These are phyloP conservation scores for Natrix natrix DNA, from an alignment of 2,797 vertebrate species.

Conservation along the genomic window DNA sequence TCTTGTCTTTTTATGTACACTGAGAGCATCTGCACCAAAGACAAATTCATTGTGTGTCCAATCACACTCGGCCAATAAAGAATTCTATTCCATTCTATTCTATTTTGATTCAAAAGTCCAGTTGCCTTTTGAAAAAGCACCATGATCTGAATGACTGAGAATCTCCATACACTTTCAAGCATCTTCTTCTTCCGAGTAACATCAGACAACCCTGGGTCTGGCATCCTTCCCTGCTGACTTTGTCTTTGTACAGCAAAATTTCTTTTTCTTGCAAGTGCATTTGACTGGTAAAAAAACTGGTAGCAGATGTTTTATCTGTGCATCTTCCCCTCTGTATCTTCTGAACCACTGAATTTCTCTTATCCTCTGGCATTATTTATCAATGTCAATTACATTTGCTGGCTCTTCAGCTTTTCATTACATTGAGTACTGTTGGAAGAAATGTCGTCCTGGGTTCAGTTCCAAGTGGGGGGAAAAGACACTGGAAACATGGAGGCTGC, in stretches of 20 bases:
- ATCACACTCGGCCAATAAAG: too few relatives aligned
- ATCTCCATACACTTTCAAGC: not conserved
- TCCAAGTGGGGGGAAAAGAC: too few relatives aligned
- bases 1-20: too few relatives aligned
- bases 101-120: not conserved
- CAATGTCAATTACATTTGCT: slow-evolving; percentile 55
- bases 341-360: slow-evolving; percentile 23
- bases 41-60: too few relatives aligned
- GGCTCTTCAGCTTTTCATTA: slow-evolving; percentile 62
- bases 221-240: not conserved
- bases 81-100: too few relatives aligned
- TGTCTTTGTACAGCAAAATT: not conserved
- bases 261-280: slow-evolving; percentile 6
- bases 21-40: too few relatives aligned
- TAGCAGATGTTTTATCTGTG: slow-evolving; percentile 10
- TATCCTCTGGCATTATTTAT: slow-evolving; percentile 53
- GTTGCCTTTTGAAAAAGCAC: too few relatives aligned
- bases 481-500: too few relatives aligned
- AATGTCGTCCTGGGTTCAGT: too few relatives aligned
- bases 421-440: slow-evolving; percentile 22
- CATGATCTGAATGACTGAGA: not conserved
- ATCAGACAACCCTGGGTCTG: not conserved
- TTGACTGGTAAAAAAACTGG: slow-evolving; percentile 39
- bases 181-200: not conserved
- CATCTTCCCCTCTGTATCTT: slow-evolving; percentile 22